Percentiles rank a stretch among this genome's conserved stretches.
Evolutionary conservation across 2,113 vertebrate genomes (phyloP).

Genomic region (Tupaia tana): DNA sequence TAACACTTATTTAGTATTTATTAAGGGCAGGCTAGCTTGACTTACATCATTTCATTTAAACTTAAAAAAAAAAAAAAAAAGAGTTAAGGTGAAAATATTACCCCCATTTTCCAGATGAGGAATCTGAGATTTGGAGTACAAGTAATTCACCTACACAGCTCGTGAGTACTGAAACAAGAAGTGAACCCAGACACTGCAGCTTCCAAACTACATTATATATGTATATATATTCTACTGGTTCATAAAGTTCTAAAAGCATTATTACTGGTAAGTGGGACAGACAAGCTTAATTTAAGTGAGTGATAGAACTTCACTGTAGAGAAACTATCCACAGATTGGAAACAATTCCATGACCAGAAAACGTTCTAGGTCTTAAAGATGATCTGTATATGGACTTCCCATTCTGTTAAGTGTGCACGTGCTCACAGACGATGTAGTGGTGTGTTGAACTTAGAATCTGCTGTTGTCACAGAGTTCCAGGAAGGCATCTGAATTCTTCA

Average conservation of each 20-base stretch:
- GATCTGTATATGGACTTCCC: neutral
- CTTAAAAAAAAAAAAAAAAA: neutral
- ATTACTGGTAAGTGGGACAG: neutral
- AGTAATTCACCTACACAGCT: neutral
- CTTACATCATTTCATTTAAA: neutral
- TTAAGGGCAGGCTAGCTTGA: neutral
- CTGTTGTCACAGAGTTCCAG: neutral
- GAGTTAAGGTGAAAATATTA: neutral
- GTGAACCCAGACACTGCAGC: neutral
- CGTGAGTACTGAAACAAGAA: neutral
- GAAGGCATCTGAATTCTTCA: slow-evolving; percentile 8
- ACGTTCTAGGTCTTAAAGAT: neutral
- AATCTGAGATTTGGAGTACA: neutral
- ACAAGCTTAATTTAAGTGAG: neutral
- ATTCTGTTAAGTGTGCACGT: neutral
- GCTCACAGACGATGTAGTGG: neutral
- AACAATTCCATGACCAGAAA: neutral
- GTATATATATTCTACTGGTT: neutral
- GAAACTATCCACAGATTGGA: neutral
- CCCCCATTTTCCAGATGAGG: neutral
- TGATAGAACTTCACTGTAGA: neutral
- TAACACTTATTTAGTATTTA: slow-evolving; percentile 9
- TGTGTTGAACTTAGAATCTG: neutral
- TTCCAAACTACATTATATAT: neutral
- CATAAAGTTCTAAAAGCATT: neutral